Conservation (phyloP, 2,797 vertebrate species). For the Pipistrellus nathusii region DNA sequence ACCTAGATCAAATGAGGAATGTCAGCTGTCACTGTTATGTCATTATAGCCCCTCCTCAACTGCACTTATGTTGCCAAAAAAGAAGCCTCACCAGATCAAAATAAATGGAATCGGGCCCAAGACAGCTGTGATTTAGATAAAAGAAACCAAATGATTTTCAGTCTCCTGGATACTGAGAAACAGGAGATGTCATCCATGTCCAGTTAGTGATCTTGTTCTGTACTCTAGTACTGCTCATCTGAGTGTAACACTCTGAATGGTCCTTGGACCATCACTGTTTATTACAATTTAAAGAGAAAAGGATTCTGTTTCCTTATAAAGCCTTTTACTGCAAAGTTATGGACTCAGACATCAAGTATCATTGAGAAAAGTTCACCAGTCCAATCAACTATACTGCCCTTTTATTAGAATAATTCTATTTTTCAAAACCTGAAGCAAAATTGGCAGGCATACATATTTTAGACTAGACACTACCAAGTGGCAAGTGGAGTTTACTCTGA, state of each 20-base stretch:
- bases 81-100: slow-evolving; percentile 72
- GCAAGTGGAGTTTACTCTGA: neutral
- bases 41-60: neutral
- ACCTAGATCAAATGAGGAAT: slow-evolving; percentile 60
- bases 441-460: neutral
- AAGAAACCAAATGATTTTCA: slow-evolving; percentile 59
- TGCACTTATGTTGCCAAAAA: slow-evolving; percentile 52
- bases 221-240: neutral
- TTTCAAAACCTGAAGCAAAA: slow-evolving; percentile 27
- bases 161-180: slow-evolving; percentile 62
- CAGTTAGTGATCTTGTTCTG: neutral
- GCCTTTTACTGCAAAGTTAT: neutral
- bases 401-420: slow-evolving; percentile 1
- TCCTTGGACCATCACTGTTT: neutral
- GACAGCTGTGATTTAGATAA: slow-evolving; percentile 73
- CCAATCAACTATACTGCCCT: neutral
- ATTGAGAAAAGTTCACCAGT: neutral
- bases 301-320: neutral
- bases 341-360: neutral
- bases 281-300: neutral
- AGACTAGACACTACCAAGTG: neutral
- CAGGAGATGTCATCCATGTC: slow-evolving; percentile 9
- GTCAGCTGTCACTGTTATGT: slow-evolving; percentile 53
- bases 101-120: slow-evolving; percentile 61
- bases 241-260: neutral